Evolutionary conservation across 1,140 invertebrate genomes (phyloP), one percentile per base, ranked within the genome.

Genomic region (Ips nitidus): DNA sequence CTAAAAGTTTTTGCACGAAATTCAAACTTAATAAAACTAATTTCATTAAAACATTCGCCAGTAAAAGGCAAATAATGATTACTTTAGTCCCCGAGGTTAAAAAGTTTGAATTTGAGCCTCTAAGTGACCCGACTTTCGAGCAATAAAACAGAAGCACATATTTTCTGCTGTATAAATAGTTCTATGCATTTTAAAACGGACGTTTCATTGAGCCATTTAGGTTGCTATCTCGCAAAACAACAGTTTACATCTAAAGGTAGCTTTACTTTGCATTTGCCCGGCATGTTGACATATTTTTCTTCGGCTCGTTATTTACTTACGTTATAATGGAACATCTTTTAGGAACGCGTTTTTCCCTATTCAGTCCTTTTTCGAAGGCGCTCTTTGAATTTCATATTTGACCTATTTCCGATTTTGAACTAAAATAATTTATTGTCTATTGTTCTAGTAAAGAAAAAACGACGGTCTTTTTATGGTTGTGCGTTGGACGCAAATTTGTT

Each of bases 211-310:
- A 68, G 66, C 53, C 57, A 60, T 68, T 68, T 68, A 42, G 52
- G 66, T 68, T 52, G 66, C 66, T 68, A 68, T 68, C 66, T 68
- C 57, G 66, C 66, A 55, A 68, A 60, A 68, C 66, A 68, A 68
- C 66, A 7, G 66, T 60, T 41, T 41, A 53, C 66, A 68, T 68
- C 66, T 68, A 52, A 68, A 68, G 55, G 41, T 63, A 63, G 56
- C 58, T 60, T 60, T 53, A 53, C 66, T 60, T 67, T 59, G 66
- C 57, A 68, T 68, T 60, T 68, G 66, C 41, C 66, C 38, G 66
- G 60, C 66, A 60, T 68, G 56, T 68, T 68, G 66, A 68, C 66
- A 68, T 68, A 68, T 68, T 68, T 67, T 68, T 53, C 66, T 68
- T 68, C 60, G 37, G 22, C 56, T 22, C 66, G 56, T 59, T 68